These are phyloP conservation scores for Amphimallon solstitiale DNA, from an alignment of 2,888 invertebrate genomes.

Conservation along the genomic window DNA sequence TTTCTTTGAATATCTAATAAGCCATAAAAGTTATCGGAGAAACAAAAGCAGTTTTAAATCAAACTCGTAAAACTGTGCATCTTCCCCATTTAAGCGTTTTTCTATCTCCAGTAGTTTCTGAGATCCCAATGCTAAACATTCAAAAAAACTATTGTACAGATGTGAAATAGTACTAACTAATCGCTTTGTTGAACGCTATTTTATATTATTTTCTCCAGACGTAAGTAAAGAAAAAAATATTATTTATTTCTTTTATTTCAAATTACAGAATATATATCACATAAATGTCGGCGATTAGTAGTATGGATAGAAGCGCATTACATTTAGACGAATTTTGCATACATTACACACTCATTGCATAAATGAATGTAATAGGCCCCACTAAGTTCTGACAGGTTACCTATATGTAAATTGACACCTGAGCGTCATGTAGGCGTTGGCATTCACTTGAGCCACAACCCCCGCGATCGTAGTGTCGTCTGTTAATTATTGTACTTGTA, in stretches of 20 bases:
- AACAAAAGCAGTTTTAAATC: too few species aligned
- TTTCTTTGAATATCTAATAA: too few species aligned
- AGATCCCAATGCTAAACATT: too few species aligned
- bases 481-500: slow-evolving; percentile 42
- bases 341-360: slow-evolving; percentile 49
- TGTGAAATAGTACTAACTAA: slow-evolving; percentile 12
- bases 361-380: slow-evolving; percentile 47
- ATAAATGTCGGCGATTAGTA: slow-evolving; percentile 10
- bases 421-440: slow-evolving; percentile 41
- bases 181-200: slow-evolving; percentile 15
- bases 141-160: not conserved
- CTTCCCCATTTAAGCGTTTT: too few species aligned
- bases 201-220: not conserved
- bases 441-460: slow-evolving; percentile 40
- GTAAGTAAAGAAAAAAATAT: slow-evolving; percentile 1
- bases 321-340: slow-evolving; percentile 47
- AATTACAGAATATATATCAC: slow-evolving; percentile 3
- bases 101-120: too few species aligned
- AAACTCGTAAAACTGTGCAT: too few species aligned
- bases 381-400: slow-evolving; percentile 42
- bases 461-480: slow-evolving; percentile 36
- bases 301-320: not conserved
- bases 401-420: slow-evolving; percentile 51
- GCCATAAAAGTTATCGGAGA: too few species aligned
- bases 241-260: not conserved